Conservation (phyloP, 2,888 invertebrate species). For the Polia nebulosa region DNA sequence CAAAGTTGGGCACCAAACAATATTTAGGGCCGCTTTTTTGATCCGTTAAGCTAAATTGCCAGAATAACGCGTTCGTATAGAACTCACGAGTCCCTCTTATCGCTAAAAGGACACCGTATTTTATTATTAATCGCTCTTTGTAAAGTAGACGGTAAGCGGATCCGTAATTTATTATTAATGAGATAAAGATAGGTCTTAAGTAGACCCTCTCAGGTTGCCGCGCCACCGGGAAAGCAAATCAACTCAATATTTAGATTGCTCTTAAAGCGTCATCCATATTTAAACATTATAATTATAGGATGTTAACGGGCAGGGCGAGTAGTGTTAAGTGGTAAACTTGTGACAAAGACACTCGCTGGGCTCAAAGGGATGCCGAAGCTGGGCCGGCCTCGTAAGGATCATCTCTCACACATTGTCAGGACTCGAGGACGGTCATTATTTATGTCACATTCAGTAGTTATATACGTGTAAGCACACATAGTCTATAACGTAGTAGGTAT, state of each 20-base stretch:
- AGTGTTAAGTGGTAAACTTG: conserved; percentile 58
- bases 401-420: conserved; percentile 40
- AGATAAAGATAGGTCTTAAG: conserved; percentile 66
- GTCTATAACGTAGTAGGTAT: no score
- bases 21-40: conserved; percentile 30
- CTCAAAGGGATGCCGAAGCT: conserved; percentile 58
- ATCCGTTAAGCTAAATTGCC: conserved; percentile 42
- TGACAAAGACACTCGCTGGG: conserved; percentile 46
- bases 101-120: conserved; percentile 60
- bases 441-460: conserved; percentile 36
- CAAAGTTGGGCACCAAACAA: conserved; percentile 15
- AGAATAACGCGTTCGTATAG: conserved; percentile 36
- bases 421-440: conserved; percentile 45
- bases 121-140: conserved; percentile 66
- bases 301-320: conserved; percentile 29
- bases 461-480: not conserved
- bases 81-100: conserved; percentile 44
- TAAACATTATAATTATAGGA: conserved; percentile 51
- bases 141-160: conserved; percentile 62
- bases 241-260: conserved; percentile 62
- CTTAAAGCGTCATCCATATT: conserved; percentile 63
- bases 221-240: conserved; percentile 46
- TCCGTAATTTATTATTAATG: conserved; percentile 67
- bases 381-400: conserved; percentile 41
- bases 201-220: conserved; percentile 45